These are phyloP conservation scores for Eilema caniola DNA, from an alignment of 2,888 invertebrate species.

Conservation along the genomic window DNA sequence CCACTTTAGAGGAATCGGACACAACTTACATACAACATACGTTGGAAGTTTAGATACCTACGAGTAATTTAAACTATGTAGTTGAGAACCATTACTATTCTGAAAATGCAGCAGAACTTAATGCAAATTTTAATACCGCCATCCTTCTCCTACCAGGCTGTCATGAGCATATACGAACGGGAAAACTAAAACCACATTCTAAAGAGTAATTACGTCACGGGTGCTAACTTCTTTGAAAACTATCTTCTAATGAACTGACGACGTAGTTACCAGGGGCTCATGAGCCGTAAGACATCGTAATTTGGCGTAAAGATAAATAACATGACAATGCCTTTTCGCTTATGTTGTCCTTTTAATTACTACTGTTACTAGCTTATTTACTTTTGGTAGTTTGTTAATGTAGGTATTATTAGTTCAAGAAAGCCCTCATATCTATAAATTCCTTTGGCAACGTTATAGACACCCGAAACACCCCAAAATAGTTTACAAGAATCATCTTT, in stretches of 20 bases:
- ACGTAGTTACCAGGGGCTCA: slow-evolving; percentile 20
- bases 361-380: not conserved
- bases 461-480: no score
- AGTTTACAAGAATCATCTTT: no score
- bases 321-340: slow-evolving; percentile 4
- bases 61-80: no score
- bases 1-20: no score
- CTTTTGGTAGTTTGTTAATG: not conserved
- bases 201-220: slow-evolving; percentile 36
- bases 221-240: slow-evolving; percentile 28
- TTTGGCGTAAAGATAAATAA: slow-evolving; percentile 13
- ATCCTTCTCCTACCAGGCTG: slow-evolving; percentile 12
- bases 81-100: no score
- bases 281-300: slow-evolving; percentile 15
- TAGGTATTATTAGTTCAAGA: no score
- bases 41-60: no score
- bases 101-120: no score
- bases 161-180: slow-evolving; percentile 19
- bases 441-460: no score
- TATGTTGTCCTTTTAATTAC: not conserved
- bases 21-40: no score
- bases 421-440: no score
- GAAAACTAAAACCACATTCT: slow-evolving; percentile 33
- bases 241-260: slow-evolving; percentile 41
- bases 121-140: slow-evolving; percentile 6